Percentiles rank a stretch among this genome's conserved stretches.
Conservation (phyloP, 2,113 vertebrate species). For the Prionailurus bengalensis region DNA sequence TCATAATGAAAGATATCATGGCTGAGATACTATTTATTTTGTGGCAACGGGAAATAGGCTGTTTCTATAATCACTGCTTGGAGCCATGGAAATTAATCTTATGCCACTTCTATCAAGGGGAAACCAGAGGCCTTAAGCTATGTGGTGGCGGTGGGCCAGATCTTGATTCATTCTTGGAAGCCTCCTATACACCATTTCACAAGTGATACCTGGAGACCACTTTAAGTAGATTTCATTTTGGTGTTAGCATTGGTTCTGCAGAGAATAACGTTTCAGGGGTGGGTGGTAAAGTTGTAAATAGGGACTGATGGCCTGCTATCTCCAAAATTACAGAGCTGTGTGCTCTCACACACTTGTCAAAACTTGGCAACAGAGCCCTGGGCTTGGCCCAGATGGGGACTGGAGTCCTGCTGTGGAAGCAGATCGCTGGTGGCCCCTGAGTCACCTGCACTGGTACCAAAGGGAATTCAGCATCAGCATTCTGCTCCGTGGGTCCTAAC, state of each 20-base stretch:
- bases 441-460: not conserved
- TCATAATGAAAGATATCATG: not conserved
- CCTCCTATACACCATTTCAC: not conserved
- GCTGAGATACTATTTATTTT: conserved; percentile 1
- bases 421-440: not conserved
- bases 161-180: conserved; percentile 60
- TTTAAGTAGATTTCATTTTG: not conserved
- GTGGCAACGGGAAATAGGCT: not conserved
- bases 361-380: not conserved
- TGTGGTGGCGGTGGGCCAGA: not conserved
- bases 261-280: conserved; percentile 41
- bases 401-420: not conserved
- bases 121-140: not conserved
- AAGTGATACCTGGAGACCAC: conserved; percentile 62
- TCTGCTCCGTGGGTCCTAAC: not conserved
- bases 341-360: not conserved
- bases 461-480: not conserved
- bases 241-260: conserved; percentile 14
- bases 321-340: not conserved
- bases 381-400: not conserved
- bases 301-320: not conserved
- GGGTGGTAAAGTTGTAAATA: conserved; percentile 46
- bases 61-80: not conserved
- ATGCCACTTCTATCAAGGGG: conserved; percentile 27
- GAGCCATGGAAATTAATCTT: conserved; percentile 53